Base-by-base conservation (phyloP, 2,888 invertebrate species). In the Melanophora roralis region DNA sequence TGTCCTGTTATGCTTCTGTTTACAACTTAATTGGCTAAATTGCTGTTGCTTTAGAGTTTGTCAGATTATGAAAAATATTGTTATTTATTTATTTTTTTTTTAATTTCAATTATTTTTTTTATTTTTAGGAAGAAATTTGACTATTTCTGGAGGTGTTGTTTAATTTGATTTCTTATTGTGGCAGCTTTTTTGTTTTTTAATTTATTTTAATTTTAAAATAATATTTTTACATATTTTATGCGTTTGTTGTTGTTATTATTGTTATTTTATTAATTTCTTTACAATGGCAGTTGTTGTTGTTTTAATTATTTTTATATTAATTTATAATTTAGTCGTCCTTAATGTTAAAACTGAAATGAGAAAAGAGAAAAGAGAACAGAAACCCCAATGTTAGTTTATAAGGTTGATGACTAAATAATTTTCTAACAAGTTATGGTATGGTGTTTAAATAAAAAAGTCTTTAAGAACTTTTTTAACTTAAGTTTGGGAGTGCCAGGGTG, bases 211-310 rank as follows among this genome's bases (percentile, higher is more conserved):
- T 62, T 79, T 59, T 7, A 49, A 78, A 69, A 71, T 27, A 65
- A 43, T 21, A 67, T 53, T 51, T 45, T 67, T 21, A 19, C 68
- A 21, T 59, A 43, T 55, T 76, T 38, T 8, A 36, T 21, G 4
- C 53, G 6, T 6, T n/a, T n/a, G n/a, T n/a, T n/a, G n/a, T n/a
- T 27, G 34, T 74, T 60, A 45, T 2, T 55, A 40, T 38, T 59
- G 21, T 57, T 69, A 21, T 45, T 57, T 57, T 69, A 21, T 45
- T 57, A 27, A 51, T 53, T 53, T 65, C 65, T 40, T 79, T 75
- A 75, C 71, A 80, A 75, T 80, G 79, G 79, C 79, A 80, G 79
- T 72, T 75, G 36, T 65, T 60, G 47, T 73, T 64, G 16, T 60
- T 60, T 49, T 67, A 2, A 12, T 43, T 67, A 43, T 27, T 27